Evolutionary conservation across 2,888 invertebrate species (phyloP), one percentile per base, ranked within the genome.

Genomic region (Nemotelus nigrinus): DNA sequence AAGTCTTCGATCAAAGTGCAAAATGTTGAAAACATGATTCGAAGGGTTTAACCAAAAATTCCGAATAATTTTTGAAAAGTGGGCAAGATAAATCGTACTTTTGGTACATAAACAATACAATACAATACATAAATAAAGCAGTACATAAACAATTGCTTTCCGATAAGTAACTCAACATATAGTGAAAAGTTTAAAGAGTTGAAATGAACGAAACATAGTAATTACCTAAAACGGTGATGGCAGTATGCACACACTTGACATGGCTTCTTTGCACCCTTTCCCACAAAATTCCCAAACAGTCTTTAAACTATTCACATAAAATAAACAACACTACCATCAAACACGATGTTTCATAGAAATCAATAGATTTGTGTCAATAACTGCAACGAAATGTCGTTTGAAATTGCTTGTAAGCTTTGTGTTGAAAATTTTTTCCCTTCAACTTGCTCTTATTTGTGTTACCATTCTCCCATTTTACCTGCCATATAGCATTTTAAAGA

Each of bases 401-500:
- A 70, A 25, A 3, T 70, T 55, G 43, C 41, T 55, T 47, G 25
- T 25, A 25, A 25, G 25, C 3, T 50, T 70, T 55, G 70, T 70
- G 43, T 63, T 63, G 8, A 43, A 41, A 25, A 43, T 63, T 3
- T 63, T 63, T 63, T 63, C 25, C 25, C 25, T 25, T 44, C 39
- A 70, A 55, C 70, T 55, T 41, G 25, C 8, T 44, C 7, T 10
- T 53, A 2, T 70, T 70, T 70, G 53, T 41, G 41, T 70, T 53
- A 70, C 70, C 53, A 70, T 70, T 70, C 70, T 70, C 70, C 70
- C 70, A 70, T 50, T 70, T 25, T 25, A 25, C 6, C 1, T 60
- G 6, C 39, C 6, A 10, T 60, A 6, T 39, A 70, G 45, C 4
- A 64, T 65, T 65, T 44, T 25, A 25, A 25, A 25, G 25, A 25